phyloP scores from a whole-genome alignment of 2,797 vertebrate species.

The Acanthornis magna region DNA sequence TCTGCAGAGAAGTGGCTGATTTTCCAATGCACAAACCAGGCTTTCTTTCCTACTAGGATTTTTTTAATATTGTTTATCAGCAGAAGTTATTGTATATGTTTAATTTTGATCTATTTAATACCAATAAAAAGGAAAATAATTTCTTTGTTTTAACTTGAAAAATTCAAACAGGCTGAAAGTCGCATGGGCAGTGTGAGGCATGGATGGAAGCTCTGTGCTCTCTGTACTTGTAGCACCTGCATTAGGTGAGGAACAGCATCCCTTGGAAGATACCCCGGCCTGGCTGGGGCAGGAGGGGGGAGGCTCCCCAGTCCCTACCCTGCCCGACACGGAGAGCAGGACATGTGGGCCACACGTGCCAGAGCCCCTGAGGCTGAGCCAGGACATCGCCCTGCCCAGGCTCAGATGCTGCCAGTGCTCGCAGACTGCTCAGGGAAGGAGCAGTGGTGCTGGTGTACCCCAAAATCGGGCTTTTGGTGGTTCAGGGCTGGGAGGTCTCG shows the following conservation, averaged over 20 bases:
- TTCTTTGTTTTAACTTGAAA: constrained; percentile 20
- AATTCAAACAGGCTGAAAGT: constrained; percentile 30
- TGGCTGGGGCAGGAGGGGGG: background rate
- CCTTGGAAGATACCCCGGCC: background rate
- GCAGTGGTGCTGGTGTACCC: background rate
- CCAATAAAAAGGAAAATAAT: background rate
- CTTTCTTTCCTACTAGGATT: background rate
- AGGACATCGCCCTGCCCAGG: rapidly evolving
- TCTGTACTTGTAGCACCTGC: background rate
- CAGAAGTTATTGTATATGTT: background rate
- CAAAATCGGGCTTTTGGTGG: rapidly evolving
- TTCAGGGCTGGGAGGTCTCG: background rate
- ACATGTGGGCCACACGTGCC: rapidly evolving
- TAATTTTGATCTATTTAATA: constrained; percentile 1
- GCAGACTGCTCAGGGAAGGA: background rate
- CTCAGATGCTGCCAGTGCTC: background rate
- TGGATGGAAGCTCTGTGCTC: background rate
- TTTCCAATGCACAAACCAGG: background rate
- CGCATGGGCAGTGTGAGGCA: rapidly evolving
- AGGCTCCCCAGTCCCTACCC: background rate
- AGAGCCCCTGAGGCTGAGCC: rapidly evolving
- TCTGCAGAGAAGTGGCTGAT: background rate
- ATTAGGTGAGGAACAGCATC: background rate
- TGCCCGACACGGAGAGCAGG: background rate
- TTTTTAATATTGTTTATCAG: background rate